These are phyloP conservation scores for Euwallacea fornicatus DNA, from an alignment of 1,140 invertebrate genomes.

Conservation along the genomic window DNA sequence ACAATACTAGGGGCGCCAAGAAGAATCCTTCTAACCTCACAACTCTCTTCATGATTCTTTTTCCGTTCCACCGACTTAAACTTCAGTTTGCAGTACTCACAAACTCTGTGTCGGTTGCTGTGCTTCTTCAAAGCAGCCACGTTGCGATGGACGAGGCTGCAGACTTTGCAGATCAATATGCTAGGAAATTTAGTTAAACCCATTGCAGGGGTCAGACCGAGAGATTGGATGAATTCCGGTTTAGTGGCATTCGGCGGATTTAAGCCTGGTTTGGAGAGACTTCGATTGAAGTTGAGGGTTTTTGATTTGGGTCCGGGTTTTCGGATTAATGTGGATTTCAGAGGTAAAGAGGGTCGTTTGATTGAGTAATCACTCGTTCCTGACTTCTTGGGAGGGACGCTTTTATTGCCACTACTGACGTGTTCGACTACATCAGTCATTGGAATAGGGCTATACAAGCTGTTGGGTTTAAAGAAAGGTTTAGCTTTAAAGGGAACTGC, in stretches of 20 bases:
- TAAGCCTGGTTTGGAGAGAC: background rate
- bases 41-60: constrained; percentile 31
- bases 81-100: constrained; percentile 39
- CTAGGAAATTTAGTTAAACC: constrained; percentile 11
- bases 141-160: constrained; percentile 24
- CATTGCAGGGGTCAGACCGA: constrained; percentile 19
- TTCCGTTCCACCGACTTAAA: constrained; percentile 36
- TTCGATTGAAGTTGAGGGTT: background rate
- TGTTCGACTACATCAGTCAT: background rate
- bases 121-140: constrained; percentile 35
- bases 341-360: too few relatives aligned
- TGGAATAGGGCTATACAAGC: background rate
- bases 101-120: constrained; percentile 34
- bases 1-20: constrained; percentile 20
- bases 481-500: constrained; percentile 1
- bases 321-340: too few relatives aligned
- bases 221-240: constrained; percentile 29
- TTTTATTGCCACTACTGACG: background rate
- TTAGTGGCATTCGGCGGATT: constrained; percentile 16
- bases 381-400: too few relatives aligned
- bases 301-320: background rate
- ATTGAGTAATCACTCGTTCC: too few relatives aligned
- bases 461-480: background rate
- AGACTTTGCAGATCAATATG: constrained; percentile 31
- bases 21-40: constrained; percentile 27